Conservation (phyloP, 2,888 invertebrate species). For the Drosophila limbata region DNA sequence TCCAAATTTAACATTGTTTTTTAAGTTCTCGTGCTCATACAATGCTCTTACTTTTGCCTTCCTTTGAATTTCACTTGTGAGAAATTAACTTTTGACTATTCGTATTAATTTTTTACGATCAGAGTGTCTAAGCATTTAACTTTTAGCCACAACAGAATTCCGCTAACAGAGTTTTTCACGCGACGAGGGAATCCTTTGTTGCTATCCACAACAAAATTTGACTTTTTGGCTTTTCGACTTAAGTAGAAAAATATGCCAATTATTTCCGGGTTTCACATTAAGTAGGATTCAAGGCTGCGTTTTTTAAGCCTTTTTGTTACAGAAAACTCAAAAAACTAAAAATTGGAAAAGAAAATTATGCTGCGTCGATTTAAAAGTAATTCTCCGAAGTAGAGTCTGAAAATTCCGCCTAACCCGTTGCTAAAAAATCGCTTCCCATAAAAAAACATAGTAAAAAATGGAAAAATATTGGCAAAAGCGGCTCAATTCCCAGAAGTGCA, state of each 20-base stretch:
- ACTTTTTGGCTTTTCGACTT: constrained; percentile 77
- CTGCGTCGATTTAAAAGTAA: constrained; percentile 3
- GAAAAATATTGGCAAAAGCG: constrained; percentile 5
- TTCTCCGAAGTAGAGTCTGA: constrained; percentile 48
- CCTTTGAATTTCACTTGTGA: constrained; percentile 21
- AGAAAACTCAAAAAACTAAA: constrained; percentile 24
- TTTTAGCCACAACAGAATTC: constrained; percentile 45
- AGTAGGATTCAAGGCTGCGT: constrained; percentile 56
- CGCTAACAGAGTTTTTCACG: constrained; percentile 36
- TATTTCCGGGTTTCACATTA: constrained; percentile 22
- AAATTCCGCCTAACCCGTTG: constrained; percentile 61
- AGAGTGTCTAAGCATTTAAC: constrained; percentile 42
- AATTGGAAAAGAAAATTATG: constrained; percentile 30
- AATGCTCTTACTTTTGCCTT: constrained; percentile 12
- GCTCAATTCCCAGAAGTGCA: constrained; percentile 52
- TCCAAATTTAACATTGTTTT: background rate
- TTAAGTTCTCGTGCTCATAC: background rate
- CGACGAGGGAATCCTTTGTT: constrained; percentile 31
- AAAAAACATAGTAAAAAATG: constrained; percentile 43
- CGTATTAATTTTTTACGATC: constrained; percentile 28
- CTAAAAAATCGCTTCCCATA: constrained; percentile 48
- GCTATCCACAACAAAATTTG: constrained; percentile 50
- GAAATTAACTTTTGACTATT: constrained; percentile 27
- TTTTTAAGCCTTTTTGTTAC: constrained; percentile 71
- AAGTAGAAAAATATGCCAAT: constrained; percentile 38